Percentiles rank a stretch among this genome's conserved stretches.
Conservation (phyloP, 2,888 invertebrate genomes). For the Tortricodes alternella region DNA sequence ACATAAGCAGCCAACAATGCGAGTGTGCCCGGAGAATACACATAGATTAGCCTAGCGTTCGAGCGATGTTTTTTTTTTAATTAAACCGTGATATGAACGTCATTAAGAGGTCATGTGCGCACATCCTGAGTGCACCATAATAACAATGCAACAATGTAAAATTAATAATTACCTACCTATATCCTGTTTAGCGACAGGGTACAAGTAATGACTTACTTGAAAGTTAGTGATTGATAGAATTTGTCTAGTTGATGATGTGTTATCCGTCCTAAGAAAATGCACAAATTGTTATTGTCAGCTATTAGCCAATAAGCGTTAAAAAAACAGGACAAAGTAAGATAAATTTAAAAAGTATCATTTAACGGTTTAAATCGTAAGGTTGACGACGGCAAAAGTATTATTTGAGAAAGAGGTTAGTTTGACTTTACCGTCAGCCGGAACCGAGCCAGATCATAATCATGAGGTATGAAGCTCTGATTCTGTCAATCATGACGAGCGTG, state of each 20-base stretch:
- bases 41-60: constrained; percentile 41
- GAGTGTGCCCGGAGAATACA: constrained; percentile 41
- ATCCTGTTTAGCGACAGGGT: too few species aligned
- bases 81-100: constrained; percentile 18
- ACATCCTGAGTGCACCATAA: not conserved
- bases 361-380: constrained; percentile 10
- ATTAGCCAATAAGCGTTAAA: too few species aligned
- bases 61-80: constrained; percentile 11
- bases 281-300: too few species aligned
- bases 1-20: constrained; percentile 81
- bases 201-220: too few species aligned
- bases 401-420: constrained; percentile 17
- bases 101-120: constrained; percentile 15
- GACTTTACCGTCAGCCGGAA: constrained; percentile 15
- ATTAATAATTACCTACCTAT: too few species aligned
- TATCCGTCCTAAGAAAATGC: too few species aligned
- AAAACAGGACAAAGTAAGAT: too few species aligned
- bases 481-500: constrained; percentile 25
- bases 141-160: not conserved
- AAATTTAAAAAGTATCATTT: too few species aligned
- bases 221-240: too few species aligned
- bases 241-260: too few species aligned
- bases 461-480: constrained; percentile 20
- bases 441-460: constrained; percentile 14
- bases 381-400: not conserved